phyloP scores from a whole-genome alignment of 2,888 invertebrate species.

The Drosophila infuscata region DNA sequence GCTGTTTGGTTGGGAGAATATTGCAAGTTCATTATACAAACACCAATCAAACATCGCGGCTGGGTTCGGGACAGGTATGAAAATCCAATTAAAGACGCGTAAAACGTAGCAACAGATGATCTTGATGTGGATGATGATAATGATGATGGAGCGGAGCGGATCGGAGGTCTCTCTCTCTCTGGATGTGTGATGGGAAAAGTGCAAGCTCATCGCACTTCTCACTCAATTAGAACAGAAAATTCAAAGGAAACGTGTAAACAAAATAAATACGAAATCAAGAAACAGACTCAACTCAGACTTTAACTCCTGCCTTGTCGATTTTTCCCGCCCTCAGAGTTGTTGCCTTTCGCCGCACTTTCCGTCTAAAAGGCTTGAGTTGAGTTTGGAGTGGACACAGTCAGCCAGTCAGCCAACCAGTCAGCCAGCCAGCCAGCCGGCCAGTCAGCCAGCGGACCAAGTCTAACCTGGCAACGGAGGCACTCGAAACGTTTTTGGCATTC shows the following conservation, averaged over 20 bases:
- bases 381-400: conserved; percentile 58
- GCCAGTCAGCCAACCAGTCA: not conserved
- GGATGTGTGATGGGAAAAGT: conserved; percentile 67
- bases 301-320: conserved; percentile 69
- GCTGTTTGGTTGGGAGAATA: conserved; percentile 65
- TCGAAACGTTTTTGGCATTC: conserved; percentile 75
- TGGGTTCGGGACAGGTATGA: conserved; percentile 64
- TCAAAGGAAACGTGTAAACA: conserved; percentile 77
- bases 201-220: conserved; percentile 74
- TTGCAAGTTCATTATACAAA: conserved; percentile 81
- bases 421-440: conserved; percentile 3
- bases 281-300: conserved; percentile 31
- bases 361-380: conserved; percentile 76
- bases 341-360: conserved; percentile 58
- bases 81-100: conserved; percentile 79
- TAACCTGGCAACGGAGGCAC: conserved; percentile 63
- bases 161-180: conserved; percentile 8
- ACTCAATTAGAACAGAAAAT: conserved; percentile 82
- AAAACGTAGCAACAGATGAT: conserved; percentile 62
- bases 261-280: conserved; percentile 73
- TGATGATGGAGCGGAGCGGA: conserved; percentile 34
- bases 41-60: conserved; percentile 72
- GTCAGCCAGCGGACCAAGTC: conserved; percentile 42
- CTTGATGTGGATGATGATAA: conserved; percentile 46
- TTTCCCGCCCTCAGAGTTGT: conserved; percentile 35